Evolutionary conservation across 2,113 vertebrate genomes (phyloP).

Genomic region (Cavia aperea): DNA sequence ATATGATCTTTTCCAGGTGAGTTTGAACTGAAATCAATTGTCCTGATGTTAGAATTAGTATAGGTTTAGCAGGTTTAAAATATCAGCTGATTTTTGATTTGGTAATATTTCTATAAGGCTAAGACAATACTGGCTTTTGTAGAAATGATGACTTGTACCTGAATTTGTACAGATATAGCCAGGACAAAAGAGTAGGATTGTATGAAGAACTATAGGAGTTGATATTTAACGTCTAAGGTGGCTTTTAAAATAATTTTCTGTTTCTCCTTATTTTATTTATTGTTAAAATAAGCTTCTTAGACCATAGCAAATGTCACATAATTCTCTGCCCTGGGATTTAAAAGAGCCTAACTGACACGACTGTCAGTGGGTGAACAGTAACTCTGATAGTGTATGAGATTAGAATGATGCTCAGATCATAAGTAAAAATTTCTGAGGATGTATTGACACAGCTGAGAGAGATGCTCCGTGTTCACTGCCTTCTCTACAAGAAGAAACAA

Average conservation of each 20-base stretch:
- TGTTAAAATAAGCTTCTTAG: neutral
- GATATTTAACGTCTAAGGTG: neutral
- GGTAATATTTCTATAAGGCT: neutral
- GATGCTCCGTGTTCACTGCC: neutral
- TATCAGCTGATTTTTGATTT: neutral
- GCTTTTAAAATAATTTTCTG: neutral
- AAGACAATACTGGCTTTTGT: neutral
- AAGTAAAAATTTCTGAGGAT: neutral
- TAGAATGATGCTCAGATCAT: neutral
- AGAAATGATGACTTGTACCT: neutral
- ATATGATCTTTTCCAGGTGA: neutral
- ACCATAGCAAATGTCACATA: neutral
- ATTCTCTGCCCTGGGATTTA: neutral
- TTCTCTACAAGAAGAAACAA: neutral
- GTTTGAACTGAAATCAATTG: neutral
- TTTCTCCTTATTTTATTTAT: neutral
- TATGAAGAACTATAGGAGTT: neutral
- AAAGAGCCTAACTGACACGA: neutral
- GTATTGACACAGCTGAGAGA: neutral
- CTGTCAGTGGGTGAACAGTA: neutral
- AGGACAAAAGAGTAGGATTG: neutral
- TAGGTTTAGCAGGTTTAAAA: neutral
- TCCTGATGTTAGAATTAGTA: neutral
- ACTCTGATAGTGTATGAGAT: neutral
- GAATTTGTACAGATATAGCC: neutral